phyloP scores from a whole-genome alignment of 1,140 invertebrate species.

The Lepidurus packardi region DNA sequence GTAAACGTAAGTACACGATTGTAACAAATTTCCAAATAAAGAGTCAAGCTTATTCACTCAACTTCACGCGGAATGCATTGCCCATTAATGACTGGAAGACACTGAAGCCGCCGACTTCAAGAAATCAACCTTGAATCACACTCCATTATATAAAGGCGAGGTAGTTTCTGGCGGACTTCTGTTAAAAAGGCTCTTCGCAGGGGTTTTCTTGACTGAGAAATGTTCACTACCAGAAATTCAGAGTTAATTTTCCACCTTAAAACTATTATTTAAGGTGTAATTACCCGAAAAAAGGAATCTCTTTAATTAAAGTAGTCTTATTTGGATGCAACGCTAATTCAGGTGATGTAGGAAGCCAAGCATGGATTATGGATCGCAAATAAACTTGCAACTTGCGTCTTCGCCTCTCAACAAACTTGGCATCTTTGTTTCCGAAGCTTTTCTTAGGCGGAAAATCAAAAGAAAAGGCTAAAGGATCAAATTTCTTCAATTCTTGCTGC shows the following conservation, averaged over 20 bases:
- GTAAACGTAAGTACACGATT: slow-evolving; percentile 7
- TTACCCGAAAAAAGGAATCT: slow-evolving; percentile 78
- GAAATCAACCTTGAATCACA: background rate
- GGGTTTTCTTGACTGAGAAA: slow-evolving; percentile 1
- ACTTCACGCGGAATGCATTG: background rate
- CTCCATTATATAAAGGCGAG: slow-evolving; percentile 10
- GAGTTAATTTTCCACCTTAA: background rate
- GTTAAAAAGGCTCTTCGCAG: background rate
- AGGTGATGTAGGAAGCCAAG: slow-evolving; percentile 58
- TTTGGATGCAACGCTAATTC: slow-evolving; percentile 60
- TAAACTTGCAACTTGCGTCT: slow-evolving; percentile 69
- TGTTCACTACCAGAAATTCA: background rate
- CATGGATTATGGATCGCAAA: slow-evolving; percentile 66
- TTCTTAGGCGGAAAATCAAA: slow-evolving; percentile 94
- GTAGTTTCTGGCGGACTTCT: background rate
- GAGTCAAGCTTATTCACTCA: background rate
- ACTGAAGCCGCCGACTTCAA: background rate
- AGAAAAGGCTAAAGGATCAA: slow-evolving; percentile 64
- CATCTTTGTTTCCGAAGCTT: slow-evolving; percentile 79
- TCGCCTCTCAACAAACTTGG: slow-evolving; percentile 70
- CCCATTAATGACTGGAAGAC: background rate
- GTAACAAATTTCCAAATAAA: background rate
- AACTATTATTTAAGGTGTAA: too few species aligned
- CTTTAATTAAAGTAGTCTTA: slow-evolving; percentile 61
- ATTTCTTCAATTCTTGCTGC: slow-evolving; percentile 72